Evolutionary conservation across 2,113 vertebrate species (phyloP).

Genomic region (Typhlomys cinereus): DNA sequence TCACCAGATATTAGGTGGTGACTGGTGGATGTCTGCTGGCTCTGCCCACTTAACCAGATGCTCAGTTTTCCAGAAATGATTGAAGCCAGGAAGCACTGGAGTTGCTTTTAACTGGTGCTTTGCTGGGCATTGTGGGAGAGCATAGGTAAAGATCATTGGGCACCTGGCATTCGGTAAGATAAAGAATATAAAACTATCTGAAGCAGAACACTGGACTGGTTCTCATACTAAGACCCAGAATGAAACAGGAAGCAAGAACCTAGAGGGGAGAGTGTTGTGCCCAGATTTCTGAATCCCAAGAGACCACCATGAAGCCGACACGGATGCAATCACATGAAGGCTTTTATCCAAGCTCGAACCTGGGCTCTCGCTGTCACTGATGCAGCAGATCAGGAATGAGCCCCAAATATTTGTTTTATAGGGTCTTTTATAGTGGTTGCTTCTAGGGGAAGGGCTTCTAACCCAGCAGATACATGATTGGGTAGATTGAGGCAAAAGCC

Average conservation of each 20-base stretch:
- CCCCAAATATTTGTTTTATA: too few relatives aligned
- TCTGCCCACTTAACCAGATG: rapidly evolving
- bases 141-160: background rate
- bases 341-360: too few relatives aligned
- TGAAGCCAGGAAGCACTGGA: background rate
- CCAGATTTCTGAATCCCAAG: too few relatives aligned
- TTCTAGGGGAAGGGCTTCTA: too few relatives aligned
- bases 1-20: rapidly evolving
- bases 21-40: rapidly evolving
- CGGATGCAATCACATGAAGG: too few relatives aligned
- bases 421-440: too few relatives aligned
- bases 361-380: too few relatives aligned
- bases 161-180: background rate
- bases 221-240: background rate
- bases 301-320: too few relatives aligned
- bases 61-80: background rate
- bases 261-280: too few relatives aligned
- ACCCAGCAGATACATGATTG: too few relatives aligned
- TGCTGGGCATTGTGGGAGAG: background rate
- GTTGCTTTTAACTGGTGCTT: background rate
- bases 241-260: background rate
- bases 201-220: background rate
- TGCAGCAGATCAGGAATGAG: too few relatives aligned
- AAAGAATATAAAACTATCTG: background rate
- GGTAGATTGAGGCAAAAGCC: too few relatives aligned